Base-by-base conservation (phyloP, 2,888 invertebrate genomes). In the Boloria selene region DNA sequence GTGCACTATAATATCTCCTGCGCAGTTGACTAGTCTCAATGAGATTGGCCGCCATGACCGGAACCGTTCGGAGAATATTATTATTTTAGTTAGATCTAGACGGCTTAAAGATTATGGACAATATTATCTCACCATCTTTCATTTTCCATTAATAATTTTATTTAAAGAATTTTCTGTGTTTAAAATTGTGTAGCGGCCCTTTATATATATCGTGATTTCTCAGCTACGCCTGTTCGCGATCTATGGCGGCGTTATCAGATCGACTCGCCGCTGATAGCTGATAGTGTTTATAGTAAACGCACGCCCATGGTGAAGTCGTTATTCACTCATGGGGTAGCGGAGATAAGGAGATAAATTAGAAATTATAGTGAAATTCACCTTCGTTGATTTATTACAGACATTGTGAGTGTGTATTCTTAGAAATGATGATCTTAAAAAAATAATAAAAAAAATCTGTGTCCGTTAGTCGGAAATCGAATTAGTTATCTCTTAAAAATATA, bases 211-310 rank as follows among this genome's bases (percentile, higher is more conserved):
- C 49, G 49, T 49, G 31, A 16, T 49, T 59, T 44, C n/a, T 18
- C 59, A 50, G 17, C 14, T 17, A 59, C 59, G 47, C 59, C 59
- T 13, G 26, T 49, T 38, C 50, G 17, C 44, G 54, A 38, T 64
- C 22, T 54, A 50, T 50, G 13, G 18, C 45, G 26, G 31, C 18
- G 44, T 47, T 64, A 59, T 64, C 64, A 52, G 64, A 47, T 52
- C 58, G 13, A 38, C 16, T 47, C 45, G 47, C 31, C 56, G 50
- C 44, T 56, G 63, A 63, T 56, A 63, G 50, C 22, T 44, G 26
- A 56, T 53, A 59, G n/a, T 38, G 38, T 51, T 45, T 53, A 64
- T 64, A 45, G 52, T 38, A 47, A 38, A 60, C 18, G 54, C 62
- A 45, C 58, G 45, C 59, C 58, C 52, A 44, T 18, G 18, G 31